Evolutionary conservation across 1,140 invertebrate species (phyloP), one percentile per base, ranked within the genome.

Genomic region (Hestina assimilis): DNA sequence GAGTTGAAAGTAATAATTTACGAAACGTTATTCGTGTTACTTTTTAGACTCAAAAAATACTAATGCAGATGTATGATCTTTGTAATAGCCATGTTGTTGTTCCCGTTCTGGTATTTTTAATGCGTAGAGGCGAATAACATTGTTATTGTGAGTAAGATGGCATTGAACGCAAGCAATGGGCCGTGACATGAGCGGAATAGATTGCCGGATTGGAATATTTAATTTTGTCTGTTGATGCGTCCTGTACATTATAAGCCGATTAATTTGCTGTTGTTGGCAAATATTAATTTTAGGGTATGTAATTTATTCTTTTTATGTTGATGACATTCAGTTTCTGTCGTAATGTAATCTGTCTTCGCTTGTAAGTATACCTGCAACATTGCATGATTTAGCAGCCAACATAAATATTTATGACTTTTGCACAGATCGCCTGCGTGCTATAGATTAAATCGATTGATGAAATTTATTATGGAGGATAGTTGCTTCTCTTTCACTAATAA

Each of bases 121-220:
- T 38, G 31, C 47, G 47, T 40, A 40, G 14, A 24, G 20, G 47
- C 28, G 33, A 50, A 50, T 50, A 50, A 38, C 47, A 50, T 50
- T 50, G 29, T 26, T 38, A 42, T 42, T 24, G 20, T 42, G 12
- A 23, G 3, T 48, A 17, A 20, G 35, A 26, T 56, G 68, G 53
- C 70, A 71, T 69, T 73, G 72, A 72, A 65, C 53, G 70, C 51
- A 59, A 43, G 26, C 70, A 60, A 63, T 75, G 67, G 64, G 57
- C 69, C 67, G 61, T 72, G 72, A 63, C 59, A 38, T 41, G 47
- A 31, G 55, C 57, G 55, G 31, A 60, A 63, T 50, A 38, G 43
- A 20, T 48, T 50, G 47, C 57, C 46, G 61, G 55, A 54, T 58
- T 61, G 50, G 29, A 42, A 46, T 40, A 45, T 28, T 42, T 21